Base-by-base conservation (phyloP, 2,888 invertebrate species). In the Protodeltote pygarga region DNA sequence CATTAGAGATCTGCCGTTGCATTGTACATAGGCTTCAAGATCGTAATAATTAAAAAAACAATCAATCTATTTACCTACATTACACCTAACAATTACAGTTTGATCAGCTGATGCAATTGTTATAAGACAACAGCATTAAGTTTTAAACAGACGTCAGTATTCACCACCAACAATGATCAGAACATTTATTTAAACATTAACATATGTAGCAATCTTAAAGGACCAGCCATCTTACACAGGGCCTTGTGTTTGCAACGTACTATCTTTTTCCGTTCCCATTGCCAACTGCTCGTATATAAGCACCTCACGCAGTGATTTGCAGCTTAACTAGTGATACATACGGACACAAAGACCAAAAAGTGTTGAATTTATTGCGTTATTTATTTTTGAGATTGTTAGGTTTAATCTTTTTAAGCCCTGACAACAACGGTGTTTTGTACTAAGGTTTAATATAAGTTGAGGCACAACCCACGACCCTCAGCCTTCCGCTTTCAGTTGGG, bases 231-330 rank as follows among this genome's bases (percentile, higher is more conserved):
- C 34, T 35, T 32, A 3, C 2, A 25, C 25, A 6, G 13, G 8
- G 13, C 25, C 27, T 27, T 14, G 27, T 14, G 55, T 28, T 5
- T 19, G 16, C 34, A 61, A 53, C 55, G 35, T 29, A 41, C 57
- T 70, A 76, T 71, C 67, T 77, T 75, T 79, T 75, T 76, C 75
- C 75, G 76, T 82, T 81, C 81, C 73, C 79, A 79, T 73, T 79
- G 76, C 74, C 67, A 73, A 54, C 47, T 41, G 65, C 38, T 75
- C 77, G 77, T 85, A 79, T 76, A 75, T 68, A 85, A 73, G 53
- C 84, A 72, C 74, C 72, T 85, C 87, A 85, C 86, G 86, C 71
- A 78, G 69, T 79, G 79, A 84, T 82, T 85, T 82, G 80, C 80
- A 68, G 77, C 65, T 74, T 74, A 71, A 73, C 71, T 63, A 27